phyloP scores from a whole-genome alignment of 1,140 invertebrate species.

The Thaumetopoea pityocampa region DNA sequence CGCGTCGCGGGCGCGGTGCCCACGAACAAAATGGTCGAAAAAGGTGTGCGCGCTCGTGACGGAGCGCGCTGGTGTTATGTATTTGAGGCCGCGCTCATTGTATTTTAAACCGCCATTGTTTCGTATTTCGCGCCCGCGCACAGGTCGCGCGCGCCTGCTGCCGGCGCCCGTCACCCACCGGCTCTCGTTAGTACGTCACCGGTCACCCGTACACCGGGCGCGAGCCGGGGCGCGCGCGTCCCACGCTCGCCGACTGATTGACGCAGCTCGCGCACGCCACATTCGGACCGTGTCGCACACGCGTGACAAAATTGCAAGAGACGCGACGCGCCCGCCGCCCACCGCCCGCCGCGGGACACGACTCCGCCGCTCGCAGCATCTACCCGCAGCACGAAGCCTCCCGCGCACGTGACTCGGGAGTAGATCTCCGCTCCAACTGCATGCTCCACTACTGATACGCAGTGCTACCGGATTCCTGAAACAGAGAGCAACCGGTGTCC shows the following conservation, averaged over 20 bases:
- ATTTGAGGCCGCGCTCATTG: conserved; percentile 65
- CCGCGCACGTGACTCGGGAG: background rate
- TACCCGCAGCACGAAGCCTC: background rate
- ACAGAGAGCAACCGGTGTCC: too few relatives aligned
- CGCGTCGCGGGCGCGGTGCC: conserved; percentile 21
- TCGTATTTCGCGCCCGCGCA: conserved; percentile 61
- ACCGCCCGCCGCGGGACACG: background rate
- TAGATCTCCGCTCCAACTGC: background rate
- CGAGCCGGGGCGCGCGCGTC: conserved; percentile 27
- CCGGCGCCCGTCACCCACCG: conserved; percentile 15
- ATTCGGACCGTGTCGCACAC: conserved; percentile 36
- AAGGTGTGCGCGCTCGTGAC: conserved; percentile 65
- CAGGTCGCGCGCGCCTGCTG: conserved; percentile 34
- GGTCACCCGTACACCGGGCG: conserved; percentile 12
- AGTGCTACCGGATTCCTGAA: too few relatives aligned
- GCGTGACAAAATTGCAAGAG: conserved; percentile 43
- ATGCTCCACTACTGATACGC: background rate
- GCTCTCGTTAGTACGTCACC: conserved; percentile 26
- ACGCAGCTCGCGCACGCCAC: conserved; percentile 39
- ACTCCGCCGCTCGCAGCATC: background rate
- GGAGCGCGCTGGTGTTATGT: conserved; percentile 59
- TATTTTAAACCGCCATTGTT: conserved; percentile 70
- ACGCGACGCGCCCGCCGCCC: background rate
- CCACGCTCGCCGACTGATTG: conserved; percentile 59
- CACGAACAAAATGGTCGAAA: conserved; percentile 64